Evolutionary conservation across 2,113 vertebrate species (phyloP).

Genomic region (Salvator merianae): DNA sequence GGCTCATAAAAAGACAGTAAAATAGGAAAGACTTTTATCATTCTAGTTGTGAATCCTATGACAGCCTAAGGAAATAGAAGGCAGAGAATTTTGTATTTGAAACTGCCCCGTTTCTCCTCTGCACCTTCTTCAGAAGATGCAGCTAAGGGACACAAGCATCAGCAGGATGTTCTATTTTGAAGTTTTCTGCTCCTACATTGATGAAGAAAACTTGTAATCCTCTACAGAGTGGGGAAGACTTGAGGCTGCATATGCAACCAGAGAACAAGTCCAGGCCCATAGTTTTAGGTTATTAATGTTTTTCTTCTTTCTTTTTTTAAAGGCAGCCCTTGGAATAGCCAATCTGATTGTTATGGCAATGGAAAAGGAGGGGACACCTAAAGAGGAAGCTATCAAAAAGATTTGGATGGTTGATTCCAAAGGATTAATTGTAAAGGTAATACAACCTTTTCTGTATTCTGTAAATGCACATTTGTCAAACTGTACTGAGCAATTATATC

Average conservation of each 20-base stretch:
- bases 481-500: no score
- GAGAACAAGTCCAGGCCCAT: neutral
- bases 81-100: no score
- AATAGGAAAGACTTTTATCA: neutral
- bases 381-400: slow-evolving; percentile 80
- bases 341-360: slow-evolving; percentile 93
- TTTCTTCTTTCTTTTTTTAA: slow-evolving; percentile 26
- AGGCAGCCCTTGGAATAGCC: slow-evolving; percentile 97
- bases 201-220: no score
- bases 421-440: slow-evolving; percentile 95
- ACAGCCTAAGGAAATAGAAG: no score
- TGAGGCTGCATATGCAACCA: no score
- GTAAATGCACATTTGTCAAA: neutral
- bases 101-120: no score
- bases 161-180: no score
- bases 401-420: slow-evolving; percentile 99
- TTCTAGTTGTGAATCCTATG: neutral
- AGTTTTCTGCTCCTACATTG: no score
- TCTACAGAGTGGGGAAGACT: no score
- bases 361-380: slow-evolving; percentile 88
- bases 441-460: slow-evolving; percentile 23
- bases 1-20: neutral
- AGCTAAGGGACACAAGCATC: no score
- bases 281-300: neutral
- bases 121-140: no score